phyloP scores from a whole-genome alignment of 2,797 vertebrate genomes.

The Alectoris magna region DNA sequence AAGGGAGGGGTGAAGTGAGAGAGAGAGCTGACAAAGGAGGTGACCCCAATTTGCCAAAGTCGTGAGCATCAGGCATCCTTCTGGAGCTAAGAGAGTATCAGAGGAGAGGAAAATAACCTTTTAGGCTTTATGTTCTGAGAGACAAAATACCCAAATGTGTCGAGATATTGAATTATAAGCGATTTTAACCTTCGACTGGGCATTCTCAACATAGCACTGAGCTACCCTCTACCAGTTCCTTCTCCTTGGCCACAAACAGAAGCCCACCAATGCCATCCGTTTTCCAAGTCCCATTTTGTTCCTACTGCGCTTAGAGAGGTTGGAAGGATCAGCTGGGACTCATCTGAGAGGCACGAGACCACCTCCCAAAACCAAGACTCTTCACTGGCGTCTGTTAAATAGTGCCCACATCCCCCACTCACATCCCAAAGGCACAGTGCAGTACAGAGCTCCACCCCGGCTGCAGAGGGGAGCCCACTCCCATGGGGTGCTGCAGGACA shows the following conservation, averaged over 20 bases:
- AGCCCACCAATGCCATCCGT: neutral
- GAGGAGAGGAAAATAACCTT: neutral
- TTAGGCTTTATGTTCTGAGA: neutral
- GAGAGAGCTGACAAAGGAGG: neutral
- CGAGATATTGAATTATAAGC: neutral
- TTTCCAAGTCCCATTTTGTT: neutral
- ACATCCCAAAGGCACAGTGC: neutral
- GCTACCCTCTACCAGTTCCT: neutral
- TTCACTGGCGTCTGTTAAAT: neutral
- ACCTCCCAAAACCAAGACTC: neutral
- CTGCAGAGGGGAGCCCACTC: neutral
- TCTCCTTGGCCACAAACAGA: neutral
- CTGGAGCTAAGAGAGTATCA: neutral
- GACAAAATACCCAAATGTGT: neutral
- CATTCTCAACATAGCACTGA: neutral
- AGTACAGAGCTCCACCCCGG: neutral
- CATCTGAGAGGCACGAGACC: neutral
- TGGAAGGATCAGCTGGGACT: neutral
- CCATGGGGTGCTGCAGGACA: fast-evolving
- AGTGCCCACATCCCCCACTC: too few species aligned
- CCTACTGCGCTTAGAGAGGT: neutral
- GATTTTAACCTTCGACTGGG: neutral
- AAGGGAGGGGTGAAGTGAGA: neutral
- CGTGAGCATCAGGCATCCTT: neutral
- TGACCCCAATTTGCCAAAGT: neutral